phyloP scores from a whole-genome alignment of 2,113 vertebrate species.

The Emydocephalus ijimae region DNA sequence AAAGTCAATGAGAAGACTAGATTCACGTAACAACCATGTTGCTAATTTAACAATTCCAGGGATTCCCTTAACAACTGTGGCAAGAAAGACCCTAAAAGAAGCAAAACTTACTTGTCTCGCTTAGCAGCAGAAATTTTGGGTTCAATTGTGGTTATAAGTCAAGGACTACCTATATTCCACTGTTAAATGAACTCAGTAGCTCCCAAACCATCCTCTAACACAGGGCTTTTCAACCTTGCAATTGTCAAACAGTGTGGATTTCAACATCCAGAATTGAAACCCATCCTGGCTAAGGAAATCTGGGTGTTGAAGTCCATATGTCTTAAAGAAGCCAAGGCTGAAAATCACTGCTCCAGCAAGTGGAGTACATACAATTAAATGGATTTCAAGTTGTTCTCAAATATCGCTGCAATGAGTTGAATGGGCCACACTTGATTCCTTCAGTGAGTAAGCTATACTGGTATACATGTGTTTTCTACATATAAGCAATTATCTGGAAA shows the following conservation, averaged over 20 bases:
- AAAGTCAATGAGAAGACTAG: not conserved
- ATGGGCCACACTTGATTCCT: not conserved
- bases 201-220: not conserved
- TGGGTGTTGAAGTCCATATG: too few species aligned
- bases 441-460: not conserved
- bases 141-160: not conserved
- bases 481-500: not conserved
- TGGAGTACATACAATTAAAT: not conserved
- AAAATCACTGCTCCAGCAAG: not conserved
- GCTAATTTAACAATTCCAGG: not conserved
- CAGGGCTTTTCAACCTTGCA: not conserved
- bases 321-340: too few species aligned
- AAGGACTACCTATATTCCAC: not conserved
- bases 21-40: not conserved
- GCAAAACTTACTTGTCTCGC: not conserved
- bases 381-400: not conserved
- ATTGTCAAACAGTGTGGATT: not conserved
- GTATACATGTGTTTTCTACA: not conserved
- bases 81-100: not conserved
- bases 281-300: too few species aligned
- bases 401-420: not conserved
- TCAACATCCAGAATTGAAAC: too few species aligned
- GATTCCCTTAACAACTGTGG: not conserved
- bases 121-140: not conserved
- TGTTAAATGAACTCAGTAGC: not conserved